These are phyloP conservation scores for Jordanella pulchra DNA, from an alignment of 2,797 vertebrate species.

Conservation along the genomic window DNA sequence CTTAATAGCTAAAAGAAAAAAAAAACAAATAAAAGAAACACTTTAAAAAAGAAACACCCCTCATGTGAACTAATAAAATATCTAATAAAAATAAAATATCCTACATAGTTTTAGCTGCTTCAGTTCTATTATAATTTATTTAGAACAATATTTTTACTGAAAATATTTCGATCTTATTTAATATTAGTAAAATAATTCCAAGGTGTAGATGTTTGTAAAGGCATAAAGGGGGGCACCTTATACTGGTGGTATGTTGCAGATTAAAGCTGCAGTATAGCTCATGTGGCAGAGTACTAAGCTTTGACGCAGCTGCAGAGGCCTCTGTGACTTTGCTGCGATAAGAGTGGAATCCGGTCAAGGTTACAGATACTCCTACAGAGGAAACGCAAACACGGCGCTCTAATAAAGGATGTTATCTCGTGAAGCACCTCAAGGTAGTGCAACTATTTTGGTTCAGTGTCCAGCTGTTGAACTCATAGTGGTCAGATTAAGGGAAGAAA, in stretches of 20 bases:
- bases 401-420: conserved; percentile 62
- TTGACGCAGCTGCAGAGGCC: conserved; percentile 52
- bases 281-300: conserved; percentile 41
- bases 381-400: conserved; percentile 67
- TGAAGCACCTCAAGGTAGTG: conserved; percentile 29
- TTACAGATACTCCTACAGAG: conserved; percentile 63
- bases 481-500: conserved; percentile 11
- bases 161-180: neutral
- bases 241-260: conserved; percentile 12
- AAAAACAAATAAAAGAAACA: neutral
- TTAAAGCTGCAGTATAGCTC: conserved; percentile 43
- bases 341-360: conserved; percentile 74
- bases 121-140: neutral
- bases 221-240: neutral
- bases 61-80: too few species aligned
- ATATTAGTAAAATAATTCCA: conserved; percentile 4
- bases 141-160: too few species aligned
- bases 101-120: neutral
- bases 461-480: conserved; percentile 12
- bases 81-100: too few species aligned
- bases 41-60: too few species aligned
- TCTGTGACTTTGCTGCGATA: conserved; percentile 66
- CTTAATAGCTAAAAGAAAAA: neutral
- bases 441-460: conserved; percentile 40
- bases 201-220: conserved; percentile 20